These are phyloP conservation scores for Chondrosia reniformis DNA, from an alignment of 37 sponge, comb jelly and placozoan genomes.

Conservation along the genomic window DNA sequence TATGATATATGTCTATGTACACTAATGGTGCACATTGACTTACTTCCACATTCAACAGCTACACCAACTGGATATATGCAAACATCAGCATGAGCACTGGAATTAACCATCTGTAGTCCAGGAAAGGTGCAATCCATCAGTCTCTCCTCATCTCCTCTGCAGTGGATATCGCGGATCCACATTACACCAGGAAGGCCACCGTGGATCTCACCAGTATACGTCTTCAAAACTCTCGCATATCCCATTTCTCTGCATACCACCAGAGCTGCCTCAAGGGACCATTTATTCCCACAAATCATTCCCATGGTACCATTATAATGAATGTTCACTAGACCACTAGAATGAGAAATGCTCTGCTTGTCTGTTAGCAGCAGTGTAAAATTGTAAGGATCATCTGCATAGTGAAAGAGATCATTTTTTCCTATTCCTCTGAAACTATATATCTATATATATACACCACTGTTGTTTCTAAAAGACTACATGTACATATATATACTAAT, in stretches of 20 bases:
- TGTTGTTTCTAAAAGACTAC: neutral
- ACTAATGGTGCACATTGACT: neutral
- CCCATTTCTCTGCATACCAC: slow-evolving; percentile 22
- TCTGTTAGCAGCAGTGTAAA: too few species aligned
- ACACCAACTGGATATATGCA: neutral
- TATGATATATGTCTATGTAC: neutral
- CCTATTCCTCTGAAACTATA: too few species aligned
- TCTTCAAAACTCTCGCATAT: neutral
- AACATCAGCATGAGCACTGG: neutral
- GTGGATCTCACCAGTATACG: slow-evolving; percentile 6
- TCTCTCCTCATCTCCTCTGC: neutral
- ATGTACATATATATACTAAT: neutral
- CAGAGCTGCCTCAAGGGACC: neutral
- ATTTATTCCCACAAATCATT: slow-evolving; percentile 1
- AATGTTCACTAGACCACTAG: neutral
- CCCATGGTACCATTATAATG: neutral
- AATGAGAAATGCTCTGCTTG: neutral
- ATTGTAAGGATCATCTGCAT: too few species aligned
- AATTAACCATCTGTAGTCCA: neutral
- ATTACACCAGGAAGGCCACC: neutral
- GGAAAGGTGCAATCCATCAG: neutral
- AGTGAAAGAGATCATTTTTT: too few species aligned
- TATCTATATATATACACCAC: neutral
- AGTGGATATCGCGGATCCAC: slow-evolving; percentile 14
- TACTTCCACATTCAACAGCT: slow-evolving; percentile 8